Evolutionary conservation across 2,888 invertebrate species (phyloP), one percentile per base, ranked within the genome.

Genomic region (Coenonympha arcania): DNA sequence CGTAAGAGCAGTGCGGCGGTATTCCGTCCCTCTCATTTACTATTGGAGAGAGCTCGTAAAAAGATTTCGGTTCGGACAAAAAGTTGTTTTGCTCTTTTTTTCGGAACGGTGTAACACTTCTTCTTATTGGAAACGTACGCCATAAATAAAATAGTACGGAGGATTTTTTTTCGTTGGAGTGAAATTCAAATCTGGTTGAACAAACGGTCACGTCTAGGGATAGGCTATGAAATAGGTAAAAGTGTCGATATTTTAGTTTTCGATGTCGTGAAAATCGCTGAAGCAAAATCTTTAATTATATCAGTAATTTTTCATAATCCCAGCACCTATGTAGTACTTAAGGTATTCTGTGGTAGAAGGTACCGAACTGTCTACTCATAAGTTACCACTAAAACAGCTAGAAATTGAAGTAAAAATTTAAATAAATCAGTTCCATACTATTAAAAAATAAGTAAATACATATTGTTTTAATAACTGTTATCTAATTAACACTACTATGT

Each of bases 1-100:
- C n/a, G n/a, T 51, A 50, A 56, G 65, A 76, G 59, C 59, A 65
- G 59, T 73, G 69, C 54, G 53, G 52, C 36, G 54, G 62, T 61
- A 53, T 40, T 22, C 61, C 56, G 48, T 73, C 79, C 64, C 71
- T 30, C 63, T 82, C 74, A 42, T 75, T 79, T 83, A 84, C 84
- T 79, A 84, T 76, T 72, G 68, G 73, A 77, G 74, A 73, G 71
- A 71, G 75, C 78, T 85, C 84, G 83, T 86, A 84, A 81, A 85
- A 79, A 73, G 69, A 76, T 76, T 84, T 76, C 74, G 69, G 73
- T 66, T 58, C 68, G 64, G 59, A 81, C 77, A 81, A 79, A 83
- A 85, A 82, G 73, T 73, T 84, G 83, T 85, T 85, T 81, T 80
- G 81, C 72, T 84, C 82, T 85, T 83, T 82, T 77, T 64, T 65